Evolutionary conservation across 2,797 vertebrate genomes (phyloP).

Genomic region (Australoheros facetus): DNA sequence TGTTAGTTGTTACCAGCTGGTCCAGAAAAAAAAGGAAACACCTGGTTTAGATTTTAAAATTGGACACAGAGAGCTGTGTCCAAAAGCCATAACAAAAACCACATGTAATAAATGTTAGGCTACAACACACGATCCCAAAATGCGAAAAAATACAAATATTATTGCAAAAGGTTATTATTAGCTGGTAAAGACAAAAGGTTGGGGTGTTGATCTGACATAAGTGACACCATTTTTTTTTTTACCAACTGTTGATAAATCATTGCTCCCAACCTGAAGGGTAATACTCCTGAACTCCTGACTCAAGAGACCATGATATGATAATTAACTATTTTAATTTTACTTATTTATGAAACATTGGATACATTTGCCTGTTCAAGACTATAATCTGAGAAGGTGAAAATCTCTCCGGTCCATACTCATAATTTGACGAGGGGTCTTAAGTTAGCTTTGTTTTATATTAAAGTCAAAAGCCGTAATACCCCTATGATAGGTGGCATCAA

Average conservation of each 20-base stretch:
- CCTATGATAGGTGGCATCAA: background rate
- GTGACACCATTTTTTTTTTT: background rate
- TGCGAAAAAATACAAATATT: background rate
- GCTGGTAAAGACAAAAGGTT: background rate
- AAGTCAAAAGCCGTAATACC: background rate
- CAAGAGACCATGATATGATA: background rate
- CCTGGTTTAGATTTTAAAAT: conserved; percentile 4
- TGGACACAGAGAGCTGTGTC: background rate
- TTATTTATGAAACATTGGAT: background rate
- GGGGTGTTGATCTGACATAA: background rate
- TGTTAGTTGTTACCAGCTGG: conserved; percentile 4
- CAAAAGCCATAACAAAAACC: background rate
- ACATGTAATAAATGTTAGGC: background rate
- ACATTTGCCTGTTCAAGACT: background rate
- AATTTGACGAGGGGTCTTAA: background rate
- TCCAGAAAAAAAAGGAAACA: background rate
- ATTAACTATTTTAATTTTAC: background rate
- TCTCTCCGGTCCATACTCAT: too few relatives aligned
- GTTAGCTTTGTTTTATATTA: background rate
- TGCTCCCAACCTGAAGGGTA: background rate
- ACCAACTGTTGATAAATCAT: background rate
- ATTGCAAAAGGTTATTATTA: background rate
- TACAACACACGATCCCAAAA: background rate
- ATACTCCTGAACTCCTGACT: background rate
- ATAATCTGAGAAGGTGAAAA: too few relatives aligned